phyloP scores from a whole-genome alignment of 2,797 vertebrate genomes.

The Lacerta bilineata region DNA sequence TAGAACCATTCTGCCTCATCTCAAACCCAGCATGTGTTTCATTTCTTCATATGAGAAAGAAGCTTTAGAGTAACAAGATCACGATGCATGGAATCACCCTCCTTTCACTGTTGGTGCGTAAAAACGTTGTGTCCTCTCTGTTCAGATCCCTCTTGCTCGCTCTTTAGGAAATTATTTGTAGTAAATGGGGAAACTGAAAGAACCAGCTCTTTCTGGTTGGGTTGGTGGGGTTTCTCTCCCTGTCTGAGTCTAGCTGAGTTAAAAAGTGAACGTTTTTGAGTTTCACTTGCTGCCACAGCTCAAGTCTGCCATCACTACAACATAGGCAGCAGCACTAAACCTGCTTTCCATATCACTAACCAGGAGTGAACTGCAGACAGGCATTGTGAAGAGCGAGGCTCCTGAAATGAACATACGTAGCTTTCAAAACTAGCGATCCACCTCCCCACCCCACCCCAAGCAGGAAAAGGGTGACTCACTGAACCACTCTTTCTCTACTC shows the following conservation, averaged over 20 bases:
- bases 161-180: constrained; percentile 22
- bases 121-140: constrained; percentile 24
- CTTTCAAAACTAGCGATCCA: constrained; percentile 33
- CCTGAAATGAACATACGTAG: constrained; percentile 60
- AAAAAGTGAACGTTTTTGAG: not conserved
- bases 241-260: not conserved
- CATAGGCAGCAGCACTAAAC: constrained; percentile 19
- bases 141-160: constrained; percentile 1
- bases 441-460: not conserved
- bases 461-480: constrained; percentile 41
- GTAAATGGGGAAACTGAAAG: not conserved
- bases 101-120: not conserved
- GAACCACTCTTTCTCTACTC: not conserved
- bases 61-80: constrained; percentile 35
- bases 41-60: constrained; percentile 14
- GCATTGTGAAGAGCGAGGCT: not conserved
- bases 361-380: constrained; percentile 20
- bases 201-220: not conserved
- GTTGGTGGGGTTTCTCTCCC: not conserved
- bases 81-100: not conserved
- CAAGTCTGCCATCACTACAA: constrained; percentile 70
- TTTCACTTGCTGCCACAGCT: constrained; percentile 52
- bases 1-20: constrained; percentile 43
- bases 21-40: constrained; percentile 31
- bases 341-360: constrained; percentile 44